These are phyloP conservation scores for Polyommatus icarus DNA, from an alignment of 2,888 invertebrate genomes.

Conservation along the genomic window DNA sequence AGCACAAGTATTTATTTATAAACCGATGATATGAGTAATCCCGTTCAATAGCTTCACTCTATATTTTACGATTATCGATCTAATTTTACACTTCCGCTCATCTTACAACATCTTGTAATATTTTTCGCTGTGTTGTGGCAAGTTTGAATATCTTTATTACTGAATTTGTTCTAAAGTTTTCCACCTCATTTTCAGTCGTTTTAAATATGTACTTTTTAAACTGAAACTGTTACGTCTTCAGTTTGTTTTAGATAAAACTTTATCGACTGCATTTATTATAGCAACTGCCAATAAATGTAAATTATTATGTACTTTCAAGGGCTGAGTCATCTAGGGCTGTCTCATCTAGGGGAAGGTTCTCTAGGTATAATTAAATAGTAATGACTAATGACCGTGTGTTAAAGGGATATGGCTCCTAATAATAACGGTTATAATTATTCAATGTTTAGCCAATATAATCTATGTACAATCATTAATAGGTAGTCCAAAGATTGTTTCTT, in stretches of 20 bases:
- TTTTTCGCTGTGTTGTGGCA: constrained; percentile 21
- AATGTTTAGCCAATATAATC: too few species aligned
- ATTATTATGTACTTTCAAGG: not conserved
- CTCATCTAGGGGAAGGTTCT: not conserved
- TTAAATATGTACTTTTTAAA: not conserved
- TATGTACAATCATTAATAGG: not conserved
- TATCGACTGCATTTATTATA: not conserved
- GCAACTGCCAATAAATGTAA: not conserved
- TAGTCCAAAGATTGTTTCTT: not conserved
- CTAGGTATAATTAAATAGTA: not conserved
- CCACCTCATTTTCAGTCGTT: not conserved
- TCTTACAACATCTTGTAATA: constrained; percentile 18
- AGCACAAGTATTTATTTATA: constrained; percentile 29
- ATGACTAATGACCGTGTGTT: not conserved
- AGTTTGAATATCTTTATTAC: not conserved
- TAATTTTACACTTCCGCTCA: constrained; percentile 43
- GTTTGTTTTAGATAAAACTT: not conserved
- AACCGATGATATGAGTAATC: constrained; percentile 40
- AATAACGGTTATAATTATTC: too few species aligned
- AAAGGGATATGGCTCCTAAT: too few species aligned
- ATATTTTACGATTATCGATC: constrained; percentile 45
- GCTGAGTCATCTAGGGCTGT: too few species aligned
- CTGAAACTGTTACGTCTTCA: too few species aligned
- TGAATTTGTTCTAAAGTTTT: not conserved
- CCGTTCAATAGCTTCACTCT: constrained; percentile 41